Percentiles rank a stretch among this genome's conserved stretches.
Evolutionary conservation across 1,140 invertebrate genomes (phyloP).

Genomic region (Orius insidiosus): DNA sequence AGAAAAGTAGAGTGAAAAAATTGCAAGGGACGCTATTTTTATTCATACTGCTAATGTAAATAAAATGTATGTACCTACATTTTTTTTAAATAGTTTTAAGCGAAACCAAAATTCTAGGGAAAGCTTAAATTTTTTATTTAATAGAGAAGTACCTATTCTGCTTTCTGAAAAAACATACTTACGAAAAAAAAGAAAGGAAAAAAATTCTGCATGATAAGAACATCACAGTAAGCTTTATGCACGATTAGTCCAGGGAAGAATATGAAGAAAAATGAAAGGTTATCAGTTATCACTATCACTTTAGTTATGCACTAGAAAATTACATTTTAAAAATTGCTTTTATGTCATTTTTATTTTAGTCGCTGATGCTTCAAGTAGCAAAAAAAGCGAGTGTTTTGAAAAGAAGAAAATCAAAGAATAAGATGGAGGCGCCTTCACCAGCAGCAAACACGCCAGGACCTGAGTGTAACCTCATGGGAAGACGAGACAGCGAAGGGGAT

Average conservation of each 20-base stretch:
- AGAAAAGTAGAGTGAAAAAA: too few species aligned
- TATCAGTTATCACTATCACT: background rate
- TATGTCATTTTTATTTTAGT: constrained; percentile 25
- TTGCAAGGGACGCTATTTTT: too few species aligned
- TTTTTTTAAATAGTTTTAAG: too few species aligned
- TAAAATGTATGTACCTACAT: too few species aligned
- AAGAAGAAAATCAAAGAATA: constrained; percentile 45
- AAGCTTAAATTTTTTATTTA: too few species aligned
- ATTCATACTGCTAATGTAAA: too few species aligned
- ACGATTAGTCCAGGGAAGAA: background rate
- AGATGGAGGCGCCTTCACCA: constrained; percentile 36
- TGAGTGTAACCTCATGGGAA: constrained; percentile 18
- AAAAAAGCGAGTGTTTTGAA: constrained; percentile 55
- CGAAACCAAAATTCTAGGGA: too few species aligned
- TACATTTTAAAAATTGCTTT: background rate
- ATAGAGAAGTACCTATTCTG: too few species aligned
- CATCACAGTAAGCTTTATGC: too few species aligned
- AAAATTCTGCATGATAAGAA: too few species aligned
- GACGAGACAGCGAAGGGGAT: constrained; percentile 42
- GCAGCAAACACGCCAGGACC: constrained; percentile 15
- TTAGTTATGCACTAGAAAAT: background rate
- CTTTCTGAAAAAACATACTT: too few species aligned
- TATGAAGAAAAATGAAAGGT: background rate
- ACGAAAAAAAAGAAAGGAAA: too few species aligned
- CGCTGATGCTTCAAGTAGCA: constrained; percentile 50